Base-by-base conservation (phyloP, 30 jellyfish, hydroid and myxozoan genomes). In the Hydractinia echinata region DNA sequence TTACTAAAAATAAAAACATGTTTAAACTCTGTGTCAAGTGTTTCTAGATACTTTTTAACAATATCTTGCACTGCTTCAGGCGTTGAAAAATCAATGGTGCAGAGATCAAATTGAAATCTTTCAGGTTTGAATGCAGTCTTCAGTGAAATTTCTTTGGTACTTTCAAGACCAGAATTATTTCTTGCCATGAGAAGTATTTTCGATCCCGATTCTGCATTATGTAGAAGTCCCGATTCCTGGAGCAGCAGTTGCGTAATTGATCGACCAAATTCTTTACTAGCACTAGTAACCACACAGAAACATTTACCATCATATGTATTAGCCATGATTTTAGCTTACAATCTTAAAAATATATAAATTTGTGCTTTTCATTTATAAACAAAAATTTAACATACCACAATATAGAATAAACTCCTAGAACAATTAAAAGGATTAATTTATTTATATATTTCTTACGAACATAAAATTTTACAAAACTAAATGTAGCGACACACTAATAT, bases 241-340 rank as follows among this genome's bases (percentile, higher is more conserved):
- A 95, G 89, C 53, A 88, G 72, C 20, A 80, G 66, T n/a, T n/a
- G 74, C 4, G 97, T 97, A 3, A 86, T 80, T 15, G 95, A 70
- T 72, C 87, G 88, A 4, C 99, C 99, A 85, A 88, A 87, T 4
- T 97, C 99, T 39, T 77, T 58, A 88, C 99, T 94, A 44, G 95
- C 97, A 51, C 99, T 97, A 1, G 99, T 94, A 8, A 94, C 73
- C 83, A 94, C 44, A 76, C 87, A 84, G 55, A 85, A 82, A 8
- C 82, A 21, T 73, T 85, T 94, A 18, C 66, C 94, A 4, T 30
- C 44, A 30, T 30, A 30, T 30, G 44, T 30, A 30, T 30, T 30
- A 30, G 44, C 44, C 44, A 30, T 30, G 44, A 30, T 30, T 30
- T 30, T 30, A 30, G 44, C n/a, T 30, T 30, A 30, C 2, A 30